These are phyloP conservation scores for Numenius arquata DNA, from an alignment of 2,113 vertebrate genomes.

Conservation along the genomic window DNA sequence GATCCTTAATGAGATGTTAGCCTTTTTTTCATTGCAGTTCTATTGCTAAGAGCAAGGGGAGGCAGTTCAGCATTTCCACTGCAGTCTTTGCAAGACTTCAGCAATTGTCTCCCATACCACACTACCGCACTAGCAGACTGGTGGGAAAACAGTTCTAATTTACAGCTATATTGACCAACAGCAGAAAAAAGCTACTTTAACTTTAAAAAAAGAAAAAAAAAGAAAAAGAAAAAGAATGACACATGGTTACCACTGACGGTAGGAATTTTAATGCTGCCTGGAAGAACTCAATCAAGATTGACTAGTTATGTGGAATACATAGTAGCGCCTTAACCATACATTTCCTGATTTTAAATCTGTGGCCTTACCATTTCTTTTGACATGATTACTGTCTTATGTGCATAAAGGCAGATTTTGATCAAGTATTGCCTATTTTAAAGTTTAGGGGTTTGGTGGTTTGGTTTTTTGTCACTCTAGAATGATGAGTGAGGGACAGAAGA, in stretches of 20 bases:
- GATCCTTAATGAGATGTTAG: neutral
- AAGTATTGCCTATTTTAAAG: neutral
- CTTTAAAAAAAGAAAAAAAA: neutral
- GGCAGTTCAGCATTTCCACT: neutral
- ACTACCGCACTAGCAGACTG: neutral
- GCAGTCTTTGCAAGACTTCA: neutral
- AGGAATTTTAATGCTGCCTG: neutral
- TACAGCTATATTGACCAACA: neutral
- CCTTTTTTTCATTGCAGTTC: neutral
- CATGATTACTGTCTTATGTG: neutral
- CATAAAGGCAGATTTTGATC: neutral
- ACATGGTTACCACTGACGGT: neutral
- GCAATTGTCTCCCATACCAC: neutral
- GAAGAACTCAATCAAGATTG: neutral
- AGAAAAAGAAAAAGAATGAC: neutral
- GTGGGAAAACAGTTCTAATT: neutral
- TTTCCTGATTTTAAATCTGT: neutral
- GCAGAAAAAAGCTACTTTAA: neutral
- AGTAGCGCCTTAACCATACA: neutral
- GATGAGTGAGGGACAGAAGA: neutral
- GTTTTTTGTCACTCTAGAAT: neutral
- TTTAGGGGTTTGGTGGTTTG: neutral
- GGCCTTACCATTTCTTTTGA: neutral
- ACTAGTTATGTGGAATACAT: neutral
- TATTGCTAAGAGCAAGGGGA: neutral